Evolutionary conservation across 2,113 vertebrate genomes (phyloP).

Genomic region (Phalacrocorax carbo): DNA sequence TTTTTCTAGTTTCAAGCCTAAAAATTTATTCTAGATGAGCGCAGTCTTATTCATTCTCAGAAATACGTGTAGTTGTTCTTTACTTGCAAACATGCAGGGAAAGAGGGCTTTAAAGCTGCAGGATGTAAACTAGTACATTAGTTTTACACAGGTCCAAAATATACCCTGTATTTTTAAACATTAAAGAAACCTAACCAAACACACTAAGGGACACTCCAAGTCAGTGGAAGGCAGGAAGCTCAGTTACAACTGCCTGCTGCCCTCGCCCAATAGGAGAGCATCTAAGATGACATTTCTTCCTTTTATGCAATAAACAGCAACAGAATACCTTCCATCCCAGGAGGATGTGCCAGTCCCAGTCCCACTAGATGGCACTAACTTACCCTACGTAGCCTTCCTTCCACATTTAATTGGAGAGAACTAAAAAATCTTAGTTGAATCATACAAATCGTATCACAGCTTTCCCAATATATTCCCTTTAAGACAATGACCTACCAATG

Average conservation of each 20-base stretch:
- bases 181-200: neutral
- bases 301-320: constrained; percentile 63
- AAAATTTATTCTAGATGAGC: neutral
- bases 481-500: constrained; percentile 56
- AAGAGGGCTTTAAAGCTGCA: neutral
- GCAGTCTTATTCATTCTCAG: neutral
- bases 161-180: neutral
- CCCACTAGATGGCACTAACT: constrained; percentile 76
- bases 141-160: neutral
- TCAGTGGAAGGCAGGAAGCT: constrained; percentile 38
- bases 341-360: neutral
- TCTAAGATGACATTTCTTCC: constrained; percentile 66
- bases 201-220: neutral
- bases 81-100: neutral
- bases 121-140: neutral
- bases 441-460: constrained; percentile 46
- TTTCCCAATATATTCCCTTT: constrained; percentile 48
- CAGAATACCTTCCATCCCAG: constrained; percentile 50
- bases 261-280: constrained; percentile 47
- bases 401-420: constrained; percentile 18
- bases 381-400: neutral
- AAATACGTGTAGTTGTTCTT: neutral
- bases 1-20: neutral
- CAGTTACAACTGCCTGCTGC: constrained; percentile 11
- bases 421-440: constrained; percentile 28